Evolutionary conservation across 1,140 invertebrate genomes (phyloP), one percentile per base, ranked within the genome.

Genomic region (Drosophila ambigua): DNA sequence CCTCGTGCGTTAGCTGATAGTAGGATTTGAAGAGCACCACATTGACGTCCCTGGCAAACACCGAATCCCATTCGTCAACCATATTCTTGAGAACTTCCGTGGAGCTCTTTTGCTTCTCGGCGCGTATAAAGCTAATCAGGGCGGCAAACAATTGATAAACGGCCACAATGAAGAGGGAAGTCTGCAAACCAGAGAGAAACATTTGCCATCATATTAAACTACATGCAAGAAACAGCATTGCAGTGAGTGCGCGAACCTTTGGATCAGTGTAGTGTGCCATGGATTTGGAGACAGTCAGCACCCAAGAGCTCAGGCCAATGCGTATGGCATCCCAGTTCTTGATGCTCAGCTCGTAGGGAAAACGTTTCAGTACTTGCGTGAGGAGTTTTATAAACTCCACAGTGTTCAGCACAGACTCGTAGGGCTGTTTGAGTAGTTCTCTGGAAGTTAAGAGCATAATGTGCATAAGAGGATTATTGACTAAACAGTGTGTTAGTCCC

Each of bases 311-410:
- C 2, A 95, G 77, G n/a, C 93, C 94, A 75, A 96, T 94, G 9
- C 95, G 91, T 49, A 94, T 93, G 58, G 94, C 93, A 91, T 96
- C 95, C 95, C 95, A 96, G 43, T 94, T 93, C 52, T 90, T 90
- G 8, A 85, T 73, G 13, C 78, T 92, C 20, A 95, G 73, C 64
- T 92, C 85, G 20, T 84, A 76, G 0, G 94, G 92, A 67, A 92
- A 90, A 5, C 74, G 69, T 43, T 91, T 63, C 11, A 93, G 68
- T n/a, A 93, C 71, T 62, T 92, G 77, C 54, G 91, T 91, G 6
- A 94, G 64, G 26, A 94, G 91, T 68, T 92, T 82, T 2, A 91
- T 81, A 7, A 92, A 89, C 48, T 93, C 78, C 23, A 93, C 81
- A 8, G 93, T 84, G 35, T 92, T 75, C 41, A 91, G 60, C 50